These are phyloP conservation scores for Procavia capensis DNA, from an alignment of 2,113 vertebrate genomes.

Conservation along the genomic window DNA sequence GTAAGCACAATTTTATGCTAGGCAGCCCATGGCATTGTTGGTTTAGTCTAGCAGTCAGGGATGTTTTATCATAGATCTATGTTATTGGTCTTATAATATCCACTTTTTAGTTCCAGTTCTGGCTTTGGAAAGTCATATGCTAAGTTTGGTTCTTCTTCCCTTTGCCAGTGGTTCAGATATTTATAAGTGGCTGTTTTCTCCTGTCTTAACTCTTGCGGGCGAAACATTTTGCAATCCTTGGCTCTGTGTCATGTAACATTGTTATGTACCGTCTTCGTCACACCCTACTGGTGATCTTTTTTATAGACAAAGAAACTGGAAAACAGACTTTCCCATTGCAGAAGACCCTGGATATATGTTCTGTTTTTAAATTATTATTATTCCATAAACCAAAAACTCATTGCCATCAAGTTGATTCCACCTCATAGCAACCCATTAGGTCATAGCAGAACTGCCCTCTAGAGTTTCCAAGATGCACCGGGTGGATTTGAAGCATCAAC, in stretches of 20 bases:
- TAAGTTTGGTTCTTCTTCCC: background rate
- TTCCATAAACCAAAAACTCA: too few species aligned
- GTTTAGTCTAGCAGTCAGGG: background rate
- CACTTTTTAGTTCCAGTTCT: background rate
- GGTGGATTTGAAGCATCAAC: too few species aligned
- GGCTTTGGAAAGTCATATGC: background rate
- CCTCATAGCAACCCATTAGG: too few species aligned
- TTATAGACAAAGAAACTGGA: background rate
- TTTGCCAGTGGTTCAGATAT: background rate
- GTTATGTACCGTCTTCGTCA: background rate
- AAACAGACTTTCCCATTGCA: background rate
- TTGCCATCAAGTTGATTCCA: too few species aligned
- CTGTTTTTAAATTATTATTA: background rate
- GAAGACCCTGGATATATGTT: background rate
- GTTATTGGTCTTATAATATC: background rate
- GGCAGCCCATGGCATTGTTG: background rate
- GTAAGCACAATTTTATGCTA: background rate
- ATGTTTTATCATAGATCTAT: background rate
- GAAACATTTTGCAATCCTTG: background rate
- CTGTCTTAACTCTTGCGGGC: background rate
- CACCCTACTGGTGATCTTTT: background rate
- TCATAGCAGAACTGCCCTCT: too few species aligned
- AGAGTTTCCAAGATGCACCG: too few species aligned
- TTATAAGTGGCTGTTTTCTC: background rate
- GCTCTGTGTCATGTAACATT: background rate